These are phyloP conservation scores for Scomber colias DNA, from an alignment of 2,113 vertebrate species.

Conservation along the genomic window DNA sequence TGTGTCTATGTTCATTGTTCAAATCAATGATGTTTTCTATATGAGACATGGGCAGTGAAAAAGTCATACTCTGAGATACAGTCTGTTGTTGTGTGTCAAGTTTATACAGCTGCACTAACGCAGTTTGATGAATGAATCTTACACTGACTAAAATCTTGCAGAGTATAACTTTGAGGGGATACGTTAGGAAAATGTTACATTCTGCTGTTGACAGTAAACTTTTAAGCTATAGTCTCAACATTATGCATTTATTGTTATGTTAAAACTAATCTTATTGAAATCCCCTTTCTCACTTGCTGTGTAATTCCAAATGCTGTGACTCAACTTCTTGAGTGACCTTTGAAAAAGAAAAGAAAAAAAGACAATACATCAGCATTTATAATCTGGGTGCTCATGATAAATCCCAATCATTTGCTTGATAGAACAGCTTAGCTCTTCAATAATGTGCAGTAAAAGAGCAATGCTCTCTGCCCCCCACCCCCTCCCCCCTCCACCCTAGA, in stretches of 20 bases:
- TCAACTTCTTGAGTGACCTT: conserved; percentile 68
- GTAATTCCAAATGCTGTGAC: conserved; percentile 53
- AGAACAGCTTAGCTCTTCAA: conserved; percentile 77
- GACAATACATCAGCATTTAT: conserved; percentile 59
- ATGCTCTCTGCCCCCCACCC: conserved; percentile 76
- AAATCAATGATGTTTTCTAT: conserved; percentile 77
- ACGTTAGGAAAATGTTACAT: conserved; percentile 59
- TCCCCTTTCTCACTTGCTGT: conserved; percentile 75
- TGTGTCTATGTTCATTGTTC: conserved; percentile 78
- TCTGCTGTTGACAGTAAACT: conserved; percentile 57
- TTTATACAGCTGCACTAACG: not conserved
- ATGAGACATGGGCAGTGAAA: conserved; percentile 75
- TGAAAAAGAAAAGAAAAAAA: conserved; percentile 38
- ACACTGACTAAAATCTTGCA: conserved; percentile 66
- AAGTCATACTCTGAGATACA: conserved; percentile 81
- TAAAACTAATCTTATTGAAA: conserved; percentile 32
- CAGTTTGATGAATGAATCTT: conserved; percentile 23
- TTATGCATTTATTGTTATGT: conserved; percentile 58
- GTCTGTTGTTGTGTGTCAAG: conserved; percentile 42
- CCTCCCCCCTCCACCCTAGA: conserved; percentile 73
- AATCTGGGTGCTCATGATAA: conserved; percentile 70
- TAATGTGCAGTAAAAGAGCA: conserved; percentile 81
- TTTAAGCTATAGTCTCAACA: conserved; percentile 23
- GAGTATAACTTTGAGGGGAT: conserved; percentile 83
- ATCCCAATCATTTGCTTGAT: conserved; percentile 71